Percentiles rank a stretch among this genome's conserved stretches.
Conservation (phyloP, 64 coral and sea anemone species). For the Catalaphyllia jardinei region DNA sequence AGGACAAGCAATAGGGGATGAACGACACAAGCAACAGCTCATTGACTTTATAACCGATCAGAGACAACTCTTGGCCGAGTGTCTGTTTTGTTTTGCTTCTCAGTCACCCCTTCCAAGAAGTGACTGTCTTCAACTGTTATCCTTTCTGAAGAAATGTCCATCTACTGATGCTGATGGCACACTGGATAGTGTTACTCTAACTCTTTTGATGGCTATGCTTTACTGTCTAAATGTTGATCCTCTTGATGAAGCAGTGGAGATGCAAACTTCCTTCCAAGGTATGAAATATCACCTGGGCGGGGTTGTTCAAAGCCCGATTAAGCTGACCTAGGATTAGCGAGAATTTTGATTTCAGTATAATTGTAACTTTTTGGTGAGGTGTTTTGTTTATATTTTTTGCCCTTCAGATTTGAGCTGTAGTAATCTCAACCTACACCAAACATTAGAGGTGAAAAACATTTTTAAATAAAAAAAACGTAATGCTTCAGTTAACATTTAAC, state of each 20-base stretch:
- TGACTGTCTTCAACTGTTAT: constrained; percentile 70
- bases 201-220: constrained; percentile 74
- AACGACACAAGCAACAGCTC: constrained; percentile 86
- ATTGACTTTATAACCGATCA: constrained; percentile 98
- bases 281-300: background rate
- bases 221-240: constrained; percentile 86
- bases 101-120: constrained; percentile 85
- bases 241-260: constrained; percentile 76
- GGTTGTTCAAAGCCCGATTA: too few relatives aligned
- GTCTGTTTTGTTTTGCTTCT: constrained; percentile 92
- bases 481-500: too few relatives aligned
- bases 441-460: too few relatives aligned
- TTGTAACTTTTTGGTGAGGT: too few relatives aligned
- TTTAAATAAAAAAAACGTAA: too few relatives aligned
- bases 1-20: constrained; percentile 95
- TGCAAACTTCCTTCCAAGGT: constrained; percentile 79
- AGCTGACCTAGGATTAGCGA: too few relatives aligned
- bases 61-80: constrained; percentile 88
- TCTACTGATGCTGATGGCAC: constrained; percentile 67
- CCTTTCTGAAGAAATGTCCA: constrained; percentile 77
- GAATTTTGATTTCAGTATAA: too few relatives aligned
- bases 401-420: too few relatives aligned
- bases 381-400: too few relatives aligned
- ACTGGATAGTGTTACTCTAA: constrained; percentile 74
- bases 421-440: too few relatives aligned